Evolutionary conservation across 1,140 invertebrate species (phyloP), one percentile per base, ranked within the genome.

Genomic region (Heliconius hermathena): DNA sequence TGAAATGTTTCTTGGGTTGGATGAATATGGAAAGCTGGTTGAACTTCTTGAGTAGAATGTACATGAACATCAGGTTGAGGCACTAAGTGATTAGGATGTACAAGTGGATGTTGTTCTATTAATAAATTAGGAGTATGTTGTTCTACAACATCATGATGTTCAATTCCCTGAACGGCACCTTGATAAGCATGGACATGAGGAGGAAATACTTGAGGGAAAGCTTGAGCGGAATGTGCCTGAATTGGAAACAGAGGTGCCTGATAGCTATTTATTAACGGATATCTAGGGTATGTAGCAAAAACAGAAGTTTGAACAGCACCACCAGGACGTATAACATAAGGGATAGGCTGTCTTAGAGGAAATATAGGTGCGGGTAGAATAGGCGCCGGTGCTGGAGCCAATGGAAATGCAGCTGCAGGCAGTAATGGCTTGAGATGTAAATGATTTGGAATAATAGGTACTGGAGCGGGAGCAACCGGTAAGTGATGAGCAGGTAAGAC

Each of bases 211-310:
- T 89, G 90, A 38, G 84, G 80, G 22, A 80, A 73, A 9, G 83
- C 79, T 4, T 81, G 85, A 36, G 82, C 75, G 2, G 77, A 79
- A 16, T 83, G 79, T 3, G 82, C 73, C 20, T 81, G 76, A 18
- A 90, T 20, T 11, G 89, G 91, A 71, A 89, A 77, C 4, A 90
- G 71, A 20, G 88, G 88, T 26, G 84, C 82, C 77, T 91, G 91
- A 54, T 91, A 91, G 72, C 84, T 82, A 8, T 93, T 93, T 2
- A 91, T 76, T 8, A 94, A 83, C 2, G 93, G 94, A 79, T 92
- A 93, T 80, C 90, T 89, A 9, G 94, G 94, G 77, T 91, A 95
- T 0, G 90, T 93, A 0, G 93, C 93, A 71, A 95, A 95, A 57
- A 88, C 83, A 6, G 94, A 95, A 22, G 92, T 91, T 74, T 95